Conservation (phyloP, 2,113 vertebrate genomes). For the Garra rufa region DNA sequence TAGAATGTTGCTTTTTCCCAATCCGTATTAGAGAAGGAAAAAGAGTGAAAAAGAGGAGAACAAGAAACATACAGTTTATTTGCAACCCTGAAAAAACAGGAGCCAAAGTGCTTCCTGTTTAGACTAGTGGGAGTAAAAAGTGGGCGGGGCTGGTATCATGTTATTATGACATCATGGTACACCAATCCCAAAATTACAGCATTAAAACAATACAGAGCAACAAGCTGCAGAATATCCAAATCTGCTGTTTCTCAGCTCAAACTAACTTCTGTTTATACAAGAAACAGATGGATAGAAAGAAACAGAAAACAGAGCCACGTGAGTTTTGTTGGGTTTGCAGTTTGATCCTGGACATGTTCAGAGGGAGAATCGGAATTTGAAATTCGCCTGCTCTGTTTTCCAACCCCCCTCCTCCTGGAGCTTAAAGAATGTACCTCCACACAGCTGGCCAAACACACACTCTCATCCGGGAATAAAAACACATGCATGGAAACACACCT, state of each 20-base stretch:
- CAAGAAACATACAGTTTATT: conserved; percentile 1
- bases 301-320: conserved; percentile 36
- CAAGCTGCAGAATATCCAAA: conserved; percentile 19
- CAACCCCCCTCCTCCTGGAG: conserved; percentile 48
- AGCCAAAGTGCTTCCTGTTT: conserved; percentile 56
- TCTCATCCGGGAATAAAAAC: conserved; percentile 52
- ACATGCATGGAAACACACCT: conserved; percentile 45
- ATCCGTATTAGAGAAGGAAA: background rate
- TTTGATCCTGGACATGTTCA: conserved; percentile 65
- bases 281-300: background rate
- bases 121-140: conserved; percentile 40
- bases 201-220: background rate
- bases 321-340: conserved; percentile 65
- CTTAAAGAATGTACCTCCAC: conserved; percentile 60
- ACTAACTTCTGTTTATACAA: background rate
- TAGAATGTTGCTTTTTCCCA: background rate
- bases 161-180: conserved; percentile 40
- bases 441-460: conserved; percentile 64
- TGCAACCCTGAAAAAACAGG: conserved; percentile 42
- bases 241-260: background rate
- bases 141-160: conserved; percentile 24
- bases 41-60: background rate
- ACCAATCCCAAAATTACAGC: background rate
- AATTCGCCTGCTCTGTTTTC: conserved; percentile 51
- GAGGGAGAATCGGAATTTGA: conserved; percentile 61